Evolutionary conservation across 2,888 invertebrate species (phyloP).

Genomic region (Archaeoteleia sp.): DNA sequence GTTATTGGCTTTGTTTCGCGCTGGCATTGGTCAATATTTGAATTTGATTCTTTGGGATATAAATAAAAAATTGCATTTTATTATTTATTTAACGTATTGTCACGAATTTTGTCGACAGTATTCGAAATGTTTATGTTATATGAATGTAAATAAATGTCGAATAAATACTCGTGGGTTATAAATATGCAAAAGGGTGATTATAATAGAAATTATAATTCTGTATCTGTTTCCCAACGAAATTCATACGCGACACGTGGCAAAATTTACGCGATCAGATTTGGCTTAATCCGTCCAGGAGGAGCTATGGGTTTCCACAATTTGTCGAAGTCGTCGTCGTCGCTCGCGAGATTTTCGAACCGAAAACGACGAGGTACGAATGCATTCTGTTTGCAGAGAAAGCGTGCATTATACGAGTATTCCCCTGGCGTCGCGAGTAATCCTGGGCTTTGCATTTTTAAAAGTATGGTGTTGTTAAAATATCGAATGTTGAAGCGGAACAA

Average conservation of each 20-base stretch:
- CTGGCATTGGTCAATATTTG: too few species aligned
- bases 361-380: conserved; percentile 40
- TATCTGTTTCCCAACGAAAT: conserved; percentile 2
- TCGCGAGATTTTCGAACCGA: conserved; percentile 38
- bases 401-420: conserved; percentile 37
- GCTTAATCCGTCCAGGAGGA: conserved; percentile 47
- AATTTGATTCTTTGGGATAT: too few species aligned
- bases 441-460: conserved; percentile 51
- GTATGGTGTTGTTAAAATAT: conserved; percentile 46
- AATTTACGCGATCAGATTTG: conserved; percentile 48
- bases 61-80: too few species aligned
- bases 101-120: too few species aligned
- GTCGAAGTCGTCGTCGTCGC: conserved; percentile 44
- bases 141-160: too few species aligned
- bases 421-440: conserved; percentile 45
- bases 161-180: too few species aligned
- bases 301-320: conserved; percentile 50
- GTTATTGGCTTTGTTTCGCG: too few species aligned
- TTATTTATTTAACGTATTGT: too few species aligned
- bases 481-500: conserved; percentile 37
- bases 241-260: conserved; percentile 19
- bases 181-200: too few species aligned
- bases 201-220: too few species aligned
- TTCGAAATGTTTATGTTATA: too few species aligned
- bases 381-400: conserved; percentile 23